phyloP scores from a whole-genome alignment of 2,888 invertebrate species.

The Agrilus biguttatus region DNA sequence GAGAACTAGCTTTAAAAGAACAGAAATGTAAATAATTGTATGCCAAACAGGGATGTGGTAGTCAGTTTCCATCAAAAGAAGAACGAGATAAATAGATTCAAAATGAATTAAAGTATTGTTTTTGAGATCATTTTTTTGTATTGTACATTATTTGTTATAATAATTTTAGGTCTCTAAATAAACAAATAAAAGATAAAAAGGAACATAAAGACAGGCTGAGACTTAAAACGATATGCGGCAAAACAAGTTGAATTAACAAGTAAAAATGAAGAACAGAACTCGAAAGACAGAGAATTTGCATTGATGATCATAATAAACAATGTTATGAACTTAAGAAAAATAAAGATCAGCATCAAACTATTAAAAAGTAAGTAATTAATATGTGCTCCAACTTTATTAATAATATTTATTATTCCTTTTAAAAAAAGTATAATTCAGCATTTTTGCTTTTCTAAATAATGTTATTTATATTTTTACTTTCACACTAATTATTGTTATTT shows the following conservation, averaged over 20 bases:
- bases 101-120: constrained; percentile 70
- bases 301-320: constrained; percentile 90
- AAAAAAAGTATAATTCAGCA: too few relatives aligned
- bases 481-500: constrained; percentile 14
- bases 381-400: too few relatives aligned
- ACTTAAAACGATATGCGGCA: too few relatives aligned
- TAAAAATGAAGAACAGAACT: constrained; percentile 61
- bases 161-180: constrained; percentile 52
- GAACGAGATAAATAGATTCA: too few relatives aligned
- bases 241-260: too few relatives aligned
- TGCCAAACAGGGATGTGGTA: constrained; percentile 94
- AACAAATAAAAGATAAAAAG: too few relatives aligned
- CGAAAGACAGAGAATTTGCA: constrained; percentile 78
- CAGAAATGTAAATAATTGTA: constrained; percentile 93
- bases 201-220: too few relatives aligned
- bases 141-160: constrained; percentile 1
- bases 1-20: constrained; percentile 78
- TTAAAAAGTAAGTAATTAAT: constrained; percentile 60
- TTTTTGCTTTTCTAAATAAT: too few relatives aligned
- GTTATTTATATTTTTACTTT: too few relatives aligned
- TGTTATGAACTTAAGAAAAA: constrained; percentile 91
- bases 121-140: not conserved
- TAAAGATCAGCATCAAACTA: constrained; percentile 84
- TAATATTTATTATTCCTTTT: too few relatives aligned
- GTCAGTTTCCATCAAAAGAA: constrained; percentile 86